Conservation (phyloP, 2,888 invertebrate species). For the Trichogramma evanescens region DNA sequence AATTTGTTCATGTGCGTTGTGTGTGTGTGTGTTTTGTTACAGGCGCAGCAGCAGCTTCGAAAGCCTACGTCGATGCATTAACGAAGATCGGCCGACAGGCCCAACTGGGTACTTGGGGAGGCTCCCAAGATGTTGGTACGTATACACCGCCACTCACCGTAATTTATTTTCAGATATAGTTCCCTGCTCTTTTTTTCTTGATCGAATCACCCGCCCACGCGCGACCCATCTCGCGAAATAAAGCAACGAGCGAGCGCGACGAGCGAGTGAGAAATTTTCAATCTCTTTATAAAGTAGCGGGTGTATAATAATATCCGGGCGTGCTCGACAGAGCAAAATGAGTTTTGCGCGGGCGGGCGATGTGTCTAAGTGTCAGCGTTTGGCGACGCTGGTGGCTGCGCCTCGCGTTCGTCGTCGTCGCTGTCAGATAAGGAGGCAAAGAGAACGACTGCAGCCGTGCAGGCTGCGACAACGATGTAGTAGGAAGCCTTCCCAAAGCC, state of each 20-base stretch:
- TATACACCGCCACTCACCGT: conserved; percentile 28
- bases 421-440: not conserved
- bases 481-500: conserved; percentile 34
- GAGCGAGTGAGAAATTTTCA: too few species aligned
- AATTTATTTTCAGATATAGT: too few species aligned
- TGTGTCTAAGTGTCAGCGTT: too few species aligned
- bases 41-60: conserved; percentile 85
- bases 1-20: not conserved
- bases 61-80: conserved; percentile 81
- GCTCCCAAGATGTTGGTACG: conserved; percentile 85
- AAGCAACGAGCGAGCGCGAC: too few species aligned
- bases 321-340: not conserved
- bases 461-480: not conserved
- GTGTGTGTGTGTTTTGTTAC: conserved; percentile 35
- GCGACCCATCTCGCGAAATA: too few species aligned
- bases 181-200: too few species aligned
- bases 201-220: too few species aligned
- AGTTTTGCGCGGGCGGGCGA: not conserved
- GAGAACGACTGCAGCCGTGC: not conserved
- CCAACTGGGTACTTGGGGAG: conserved; percentile 84
- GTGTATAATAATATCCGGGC: not conserved
- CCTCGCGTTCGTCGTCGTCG: too few species aligned
- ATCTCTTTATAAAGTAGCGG: too few species aligned
- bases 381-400: too few species aligned
- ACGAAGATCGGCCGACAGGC: conserved; percentile 82